Base-by-base conservation (phyloP, 2,888 invertebrate species). In the Nephrotoma flavescens region DNA sequence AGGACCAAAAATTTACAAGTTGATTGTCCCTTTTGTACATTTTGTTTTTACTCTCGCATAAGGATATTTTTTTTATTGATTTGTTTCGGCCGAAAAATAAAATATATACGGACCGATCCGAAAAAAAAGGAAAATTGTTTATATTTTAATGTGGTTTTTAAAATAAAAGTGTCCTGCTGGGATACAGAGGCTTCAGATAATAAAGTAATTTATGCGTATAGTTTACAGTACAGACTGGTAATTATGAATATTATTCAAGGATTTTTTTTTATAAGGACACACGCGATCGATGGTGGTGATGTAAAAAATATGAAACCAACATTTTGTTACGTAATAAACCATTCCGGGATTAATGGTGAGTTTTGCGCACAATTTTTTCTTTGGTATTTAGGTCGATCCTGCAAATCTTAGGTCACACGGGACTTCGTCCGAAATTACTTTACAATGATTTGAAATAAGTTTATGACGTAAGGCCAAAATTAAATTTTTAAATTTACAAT, bases 91-190 rank as follows among this genome's bases (percentile, higher is more conserved):
- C 42, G 42, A 84, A 11, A 84, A n/a, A 84, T 41, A 84, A 84
- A 84, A 57, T 6, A 9, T 12, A 19, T 15, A 57, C 3, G 47
- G 47, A 47, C 47, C 47, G 47, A 47, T n/a, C 47, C n/a, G 12
- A 12, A 52, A 47, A 47, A 84, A 84, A 84, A 84, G 42, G 42
- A 15, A 84, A 84, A 42, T 7, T 4, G 42, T 42, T 42, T 84
- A 15, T 42, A 84, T 84, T 84, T 71, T 71, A 71, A 31, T 84
- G 84, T 84, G 41, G 42, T 42, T 84, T 84, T 84, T 15, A 84
- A 42, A 84, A 84, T 84, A 42, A 42, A 84, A 84, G 84, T 84
- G 84, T 84, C 84, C 84, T 84, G 84, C 84, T 84, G 84, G 84
- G 42, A n/a, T 84, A 42, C n/a, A 41, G 41, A 83, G 83, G 83